Base-by-base conservation (phyloP, 2,797 vertebrate species). In the Brotula barbata region DNA sequence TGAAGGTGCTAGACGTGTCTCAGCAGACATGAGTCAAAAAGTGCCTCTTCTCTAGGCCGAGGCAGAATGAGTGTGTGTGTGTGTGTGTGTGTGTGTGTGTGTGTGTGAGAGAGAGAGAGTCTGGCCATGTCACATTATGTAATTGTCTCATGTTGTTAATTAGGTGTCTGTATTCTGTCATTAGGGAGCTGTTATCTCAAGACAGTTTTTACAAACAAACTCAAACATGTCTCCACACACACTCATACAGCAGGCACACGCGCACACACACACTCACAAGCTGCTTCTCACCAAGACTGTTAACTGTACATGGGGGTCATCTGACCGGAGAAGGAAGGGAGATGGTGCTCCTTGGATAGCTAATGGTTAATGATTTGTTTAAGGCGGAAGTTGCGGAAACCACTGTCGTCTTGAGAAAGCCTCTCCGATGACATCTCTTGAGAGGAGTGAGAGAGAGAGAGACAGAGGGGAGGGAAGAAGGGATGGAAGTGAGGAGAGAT, bases 331-430 rank as follows among this genome's bases (percentile, higher is more conserved):
- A 63, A 78, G 77, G 74, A 75, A 59, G 54, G 71, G 68, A 78
- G 75, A 74, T 55, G 53, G 58, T 64, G 58, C 73, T 80, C 42
- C 47, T 65, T 19, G 68, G 87, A 76, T 68, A 85, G 65, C 75
- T 85, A 87, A 88, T 85, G 78, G 86, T 88, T 88, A 82, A 85
- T 88, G 81, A 88, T 88, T 87, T 87, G 86, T 89, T 90, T 89
- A 87, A 85, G 85, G 83, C 66, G 63, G 75, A 71, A 55, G 75
- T 56, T 84, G 85, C 68, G 80, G 83, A 89, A 89, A 87, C 80
- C 75, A 52, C 77, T 73, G 82, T 77, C 70, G 77, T 80, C 82
- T 80, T 75, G 60, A 82, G 80, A 85, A 82, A 86, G 77, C 78
- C 54, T 86, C 83, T 85, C 78, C 55, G 33, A 68, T 85, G 85